Evolutionary conservation across 2,888 invertebrate genomes (phyloP).

Genomic region (Melieria omissa): DNA sequence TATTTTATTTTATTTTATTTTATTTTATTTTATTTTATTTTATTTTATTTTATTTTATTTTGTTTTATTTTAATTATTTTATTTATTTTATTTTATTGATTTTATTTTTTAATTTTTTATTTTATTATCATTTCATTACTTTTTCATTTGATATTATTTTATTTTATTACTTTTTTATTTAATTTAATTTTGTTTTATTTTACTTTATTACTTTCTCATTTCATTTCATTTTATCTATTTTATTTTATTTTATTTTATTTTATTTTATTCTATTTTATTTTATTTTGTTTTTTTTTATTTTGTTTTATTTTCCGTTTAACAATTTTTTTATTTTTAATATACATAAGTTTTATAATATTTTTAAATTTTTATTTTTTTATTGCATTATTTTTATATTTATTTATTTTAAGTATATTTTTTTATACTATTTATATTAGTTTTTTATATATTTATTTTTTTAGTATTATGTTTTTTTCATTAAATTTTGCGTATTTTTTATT

Average conservation of each 20-base stretch:
- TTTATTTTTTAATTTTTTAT: neutral
- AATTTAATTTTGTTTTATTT: conserved; percentile 6
- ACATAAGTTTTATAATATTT: too few relatives aligned
- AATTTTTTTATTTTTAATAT: too few relatives aligned
- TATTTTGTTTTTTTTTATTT: neutral
- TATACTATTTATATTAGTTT: too few relatives aligned
- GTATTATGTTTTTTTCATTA: too few relatives aligned
- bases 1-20: conserved; percentile 9
- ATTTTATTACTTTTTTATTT: conserved; percentile 8
- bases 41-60: neutral
- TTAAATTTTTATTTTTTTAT: too few relatives aligned
- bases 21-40: conserved; percentile 10
- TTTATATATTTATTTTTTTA: too few relatives aligned
- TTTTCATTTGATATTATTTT: neutral
- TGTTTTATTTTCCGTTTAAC: too few relatives aligned
- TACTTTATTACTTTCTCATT: conserved; percentile 9
- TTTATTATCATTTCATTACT: neutral
- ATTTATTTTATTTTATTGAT: conserved; percentile 14
- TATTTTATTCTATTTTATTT: neutral
- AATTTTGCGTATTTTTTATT: too few relatives aligned
- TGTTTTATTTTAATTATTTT: conserved; percentile 5
- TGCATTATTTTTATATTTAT: too few relatives aligned
- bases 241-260: conserved; percentile 8
- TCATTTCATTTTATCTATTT: conserved; percentile 17
- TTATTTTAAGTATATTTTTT: too few relatives aligned